Conservation (phyloP, 2,113 vertebrate species). For the Microcebus jonahi region DNA sequence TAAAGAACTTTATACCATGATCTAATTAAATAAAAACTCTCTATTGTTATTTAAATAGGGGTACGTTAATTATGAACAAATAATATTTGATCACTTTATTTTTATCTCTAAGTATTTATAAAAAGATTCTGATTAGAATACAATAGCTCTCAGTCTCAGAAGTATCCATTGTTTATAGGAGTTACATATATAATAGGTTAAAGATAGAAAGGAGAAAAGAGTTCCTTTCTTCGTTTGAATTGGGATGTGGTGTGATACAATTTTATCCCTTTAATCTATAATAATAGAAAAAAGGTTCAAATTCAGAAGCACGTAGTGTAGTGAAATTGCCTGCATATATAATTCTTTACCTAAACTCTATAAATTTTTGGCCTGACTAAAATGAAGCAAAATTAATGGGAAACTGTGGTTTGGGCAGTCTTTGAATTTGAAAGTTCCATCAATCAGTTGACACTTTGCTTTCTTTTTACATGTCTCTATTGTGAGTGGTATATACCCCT, state of each 20-base stretch:
- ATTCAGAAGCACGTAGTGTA: background rate
- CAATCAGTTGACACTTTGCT: background rate
- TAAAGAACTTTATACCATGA: background rate
- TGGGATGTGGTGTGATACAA: background rate
- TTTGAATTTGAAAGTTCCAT: slow-evolving; percentile 1
- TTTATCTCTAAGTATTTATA: slow-evolving; percentile 22
- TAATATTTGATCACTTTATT: slow-evolving; percentile 34
- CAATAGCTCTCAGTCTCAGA: background rate
- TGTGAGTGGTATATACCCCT: background rate
- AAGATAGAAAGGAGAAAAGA: background rate
- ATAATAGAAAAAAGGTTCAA: background rate
- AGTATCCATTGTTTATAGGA: background rate
- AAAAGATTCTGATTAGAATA: background rate
- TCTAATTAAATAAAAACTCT: slow-evolving; percentile 19
- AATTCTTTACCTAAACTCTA: background rate
- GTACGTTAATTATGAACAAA: background rate
- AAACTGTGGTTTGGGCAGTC: background rate
- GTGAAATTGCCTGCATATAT: background rate
- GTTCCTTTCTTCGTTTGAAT: background rate
- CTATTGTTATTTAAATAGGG: slow-evolving; percentile 4
- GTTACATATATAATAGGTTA: background rate
- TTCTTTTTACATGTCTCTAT: background rate
- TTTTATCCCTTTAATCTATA: background rate
- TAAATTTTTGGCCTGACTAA: background rate
- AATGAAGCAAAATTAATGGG: slow-evolving; percentile 19